Conservation (phyloP, 2,888 invertebrate species). For the Phorcus lineatus region DNA sequence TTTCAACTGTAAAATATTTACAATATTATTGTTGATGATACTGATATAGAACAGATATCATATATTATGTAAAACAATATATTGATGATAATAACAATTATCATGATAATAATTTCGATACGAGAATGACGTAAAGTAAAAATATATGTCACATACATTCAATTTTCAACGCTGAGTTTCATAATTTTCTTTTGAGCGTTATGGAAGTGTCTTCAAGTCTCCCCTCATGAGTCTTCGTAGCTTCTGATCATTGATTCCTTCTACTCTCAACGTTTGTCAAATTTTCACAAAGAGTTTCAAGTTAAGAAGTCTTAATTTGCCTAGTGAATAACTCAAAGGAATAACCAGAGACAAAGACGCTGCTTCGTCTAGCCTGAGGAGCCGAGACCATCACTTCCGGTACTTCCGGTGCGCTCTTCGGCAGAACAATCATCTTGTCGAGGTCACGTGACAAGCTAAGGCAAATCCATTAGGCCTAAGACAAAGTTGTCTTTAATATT, state of each 20-base stretch:
- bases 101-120: no score
- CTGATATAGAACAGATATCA: no score
- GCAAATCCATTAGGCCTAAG: constrained; percentile 12
- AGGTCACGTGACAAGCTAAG: constrained; percentile 1
- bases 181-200: no score
- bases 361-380: constrained; percentile 9
- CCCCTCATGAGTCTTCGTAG: not conserved
- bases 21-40: no score
- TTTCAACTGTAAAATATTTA: no score
- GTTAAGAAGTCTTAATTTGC: constrained; percentile 22
- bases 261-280: constrained; percentile 8
- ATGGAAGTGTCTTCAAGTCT: no score
- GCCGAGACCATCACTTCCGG: constrained; percentile 16
- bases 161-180: no score
- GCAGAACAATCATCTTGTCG: constrained; percentile 15
- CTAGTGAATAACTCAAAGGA: constrained; percentile 9
- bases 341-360: not conserved
- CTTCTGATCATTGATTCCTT: not conserved
- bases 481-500: constrained; percentile 23
- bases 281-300: not conserved
- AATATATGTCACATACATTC: no score
- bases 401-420: constrained; percentile 11
- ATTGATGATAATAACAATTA: no score
- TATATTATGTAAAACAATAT: no score
- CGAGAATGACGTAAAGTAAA: no score